Evolutionary conservation across 2,888 invertebrate genomes (phyloP).

Genomic region (Mythimna albipuncta): DNA sequence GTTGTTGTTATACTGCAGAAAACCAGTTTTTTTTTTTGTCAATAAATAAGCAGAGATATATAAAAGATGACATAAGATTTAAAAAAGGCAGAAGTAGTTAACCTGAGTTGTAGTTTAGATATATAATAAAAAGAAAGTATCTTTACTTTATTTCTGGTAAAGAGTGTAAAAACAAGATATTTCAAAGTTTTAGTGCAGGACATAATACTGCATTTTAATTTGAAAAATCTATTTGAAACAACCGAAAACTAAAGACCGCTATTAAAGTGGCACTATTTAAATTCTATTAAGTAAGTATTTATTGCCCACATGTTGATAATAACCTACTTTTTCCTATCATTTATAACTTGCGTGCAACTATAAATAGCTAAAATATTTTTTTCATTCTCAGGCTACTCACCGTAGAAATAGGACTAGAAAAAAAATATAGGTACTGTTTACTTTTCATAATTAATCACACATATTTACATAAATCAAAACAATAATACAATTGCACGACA

Average conservation of each 20-base stretch:
- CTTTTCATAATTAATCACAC: neutral
- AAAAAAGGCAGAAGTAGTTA: neutral
- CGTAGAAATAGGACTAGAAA: too few species aligned
- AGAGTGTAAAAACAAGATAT: too few species aligned
- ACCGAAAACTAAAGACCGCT: accelerated
- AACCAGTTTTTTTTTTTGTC: too few species aligned
- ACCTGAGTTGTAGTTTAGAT: too few species aligned
- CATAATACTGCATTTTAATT: too few species aligned
- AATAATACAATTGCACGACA: too few species aligned
- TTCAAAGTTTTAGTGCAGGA: too few species aligned
- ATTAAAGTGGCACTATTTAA: neutral
- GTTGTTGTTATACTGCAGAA: too few species aligned
- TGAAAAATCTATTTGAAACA: neutral
- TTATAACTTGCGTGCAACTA: constrained; percentile 32
- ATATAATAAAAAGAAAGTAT: too few species aligned
- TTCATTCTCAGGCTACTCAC: neutral
- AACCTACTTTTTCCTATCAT: constrained; percentile 1
- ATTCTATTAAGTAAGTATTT: neutral
- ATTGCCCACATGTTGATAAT: neutral
- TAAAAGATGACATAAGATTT: too few species aligned
- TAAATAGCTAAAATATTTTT: constrained; percentile 30
- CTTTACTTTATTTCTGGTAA: too few species aligned
- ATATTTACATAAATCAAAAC: neutral
- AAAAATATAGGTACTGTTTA: neutral
- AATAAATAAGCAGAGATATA: too few species aligned